Evolutionary conservation across 2,888 invertebrate species (phyloP).

Genomic region (Hirtodrosophila alboralis): DNA sequence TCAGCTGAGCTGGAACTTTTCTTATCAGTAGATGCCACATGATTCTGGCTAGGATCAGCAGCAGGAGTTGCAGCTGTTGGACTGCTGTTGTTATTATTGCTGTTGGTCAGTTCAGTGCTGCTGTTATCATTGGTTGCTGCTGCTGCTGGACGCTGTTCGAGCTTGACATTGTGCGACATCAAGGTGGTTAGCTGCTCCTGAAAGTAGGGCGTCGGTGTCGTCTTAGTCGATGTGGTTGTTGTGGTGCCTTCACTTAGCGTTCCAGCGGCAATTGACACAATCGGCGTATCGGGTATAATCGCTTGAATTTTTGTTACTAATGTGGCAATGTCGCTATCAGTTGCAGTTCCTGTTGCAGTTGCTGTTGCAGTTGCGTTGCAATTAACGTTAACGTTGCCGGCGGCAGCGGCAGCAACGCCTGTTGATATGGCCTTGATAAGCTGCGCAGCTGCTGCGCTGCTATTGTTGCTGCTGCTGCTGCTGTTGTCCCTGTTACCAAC

Average conservation of each 20-base stretch:
- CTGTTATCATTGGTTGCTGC: slow-evolving; percentile 21
- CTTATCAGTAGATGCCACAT: slow-evolving; percentile 36
- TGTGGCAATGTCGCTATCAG: slow-evolving; percentile 42
- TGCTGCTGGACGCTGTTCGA: slow-evolving; percentile 39
- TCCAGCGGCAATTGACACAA: slow-evolving; percentile 81
- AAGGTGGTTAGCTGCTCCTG: slow-evolving; percentile 62
- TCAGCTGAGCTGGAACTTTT: neutral
- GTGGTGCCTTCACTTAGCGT: slow-evolving; percentile 80
- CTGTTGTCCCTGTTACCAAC: slow-evolving; percentile 16
- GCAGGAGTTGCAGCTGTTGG: slow-evolving; percentile 23
- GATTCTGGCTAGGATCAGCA: slow-evolving; percentile 31
- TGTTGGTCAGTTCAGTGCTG: slow-evolving; percentile 32
- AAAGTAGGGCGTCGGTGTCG: slow-evolving; percentile 76
- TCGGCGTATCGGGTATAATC: slow-evolving; percentile 80
- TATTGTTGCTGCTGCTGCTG: slow-evolving; percentile 30
- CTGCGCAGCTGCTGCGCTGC: slow-evolving; percentile 51
- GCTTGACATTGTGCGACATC: slow-evolving; percentile 64
- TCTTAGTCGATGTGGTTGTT: slow-evolving; percentile 81
- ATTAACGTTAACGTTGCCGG: slow-evolving; percentile 1
- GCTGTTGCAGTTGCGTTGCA: neutral
- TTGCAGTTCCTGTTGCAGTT: slow-evolving; percentile 4
- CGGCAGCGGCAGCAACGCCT: slow-evolving; percentile 46
- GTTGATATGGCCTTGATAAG: slow-evolving; percentile 60
- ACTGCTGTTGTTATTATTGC: slow-evolving; percentile 25
- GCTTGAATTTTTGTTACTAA: slow-evolving; percentile 66